Conservation (phyloP, 2,797 vertebrate species). For the Garrulus glandarius region DNA sequence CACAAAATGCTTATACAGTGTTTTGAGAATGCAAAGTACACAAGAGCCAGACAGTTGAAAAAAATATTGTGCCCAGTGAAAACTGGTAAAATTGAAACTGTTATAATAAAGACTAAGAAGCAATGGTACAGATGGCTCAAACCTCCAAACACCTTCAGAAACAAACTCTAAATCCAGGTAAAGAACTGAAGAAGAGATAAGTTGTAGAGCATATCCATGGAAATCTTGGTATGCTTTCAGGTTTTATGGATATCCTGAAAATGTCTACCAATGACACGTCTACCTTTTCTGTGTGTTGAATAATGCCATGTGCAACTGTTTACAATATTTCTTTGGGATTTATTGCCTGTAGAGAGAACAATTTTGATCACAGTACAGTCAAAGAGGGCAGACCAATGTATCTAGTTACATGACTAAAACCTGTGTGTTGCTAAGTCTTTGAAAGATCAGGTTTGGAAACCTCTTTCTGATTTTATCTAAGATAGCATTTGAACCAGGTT, state of each 20-base stretch:
- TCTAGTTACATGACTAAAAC: background rate
- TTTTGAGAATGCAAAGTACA: background rate
- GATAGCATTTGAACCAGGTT: background rate
- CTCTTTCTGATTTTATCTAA: background rate
- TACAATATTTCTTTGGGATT: background rate
- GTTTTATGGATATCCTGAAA: background rate
- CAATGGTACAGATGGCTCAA: background rate
- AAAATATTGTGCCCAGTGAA: background rate
- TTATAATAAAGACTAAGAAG: background rate
- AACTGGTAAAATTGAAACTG: background rate
- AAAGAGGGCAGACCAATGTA: background rate
- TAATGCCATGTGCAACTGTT: background rate
- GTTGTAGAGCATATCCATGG: background rate
- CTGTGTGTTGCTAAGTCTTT: background rate
- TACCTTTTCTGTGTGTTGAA: background rate
- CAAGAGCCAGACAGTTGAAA: background rate
- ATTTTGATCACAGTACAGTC: background rate
- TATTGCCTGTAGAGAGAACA: background rate
- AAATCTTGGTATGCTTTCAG: background rate
- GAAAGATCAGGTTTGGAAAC: background rate
- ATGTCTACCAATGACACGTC: background rate
- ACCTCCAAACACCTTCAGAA: background rate
- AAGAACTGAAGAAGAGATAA: background rate
- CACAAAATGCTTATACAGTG: background rate
- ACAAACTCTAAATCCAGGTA: background rate